Evolutionary conservation across 2,888 invertebrate genomes (phyloP).

Genomic region (Drosophila emarginata): DNA sequence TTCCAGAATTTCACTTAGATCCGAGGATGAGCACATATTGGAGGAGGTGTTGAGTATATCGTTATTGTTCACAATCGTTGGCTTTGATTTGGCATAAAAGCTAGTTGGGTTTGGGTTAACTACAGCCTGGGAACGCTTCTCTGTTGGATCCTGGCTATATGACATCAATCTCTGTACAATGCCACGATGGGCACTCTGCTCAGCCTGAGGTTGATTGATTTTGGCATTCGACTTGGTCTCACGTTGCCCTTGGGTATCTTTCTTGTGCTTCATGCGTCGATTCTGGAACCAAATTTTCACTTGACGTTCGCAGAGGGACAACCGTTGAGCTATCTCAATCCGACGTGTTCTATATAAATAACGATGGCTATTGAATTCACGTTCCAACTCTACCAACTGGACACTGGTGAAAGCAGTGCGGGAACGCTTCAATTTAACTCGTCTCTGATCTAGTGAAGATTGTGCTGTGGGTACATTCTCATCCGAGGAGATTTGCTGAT

Average conservation of each 20-base stretch:
- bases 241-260: slow-evolving; percentile 65
- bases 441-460: slow-evolving; percentile 47
- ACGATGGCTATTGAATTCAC: slow-evolving; percentile 97
- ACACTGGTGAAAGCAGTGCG: slow-evolving; percentile 97
- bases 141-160: slow-evolving; percentile 69
- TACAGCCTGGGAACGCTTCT: slow-evolving; percentile 5
- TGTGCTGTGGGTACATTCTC: slow-evolving; percentile 54
- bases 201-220: slow-evolving; percentile 51
- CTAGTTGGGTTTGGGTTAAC: slow-evolving; percentile 1
- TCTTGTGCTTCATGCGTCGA: slow-evolving; percentile 90
- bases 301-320: slow-evolving; percentile 94
- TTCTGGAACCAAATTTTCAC: slow-evolving; percentile 94
- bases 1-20: slow-evolving; percentile 61
- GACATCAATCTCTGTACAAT: slow-evolving; percentile 75
- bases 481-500: slow-evolving; percentile 59
- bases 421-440: slow-evolving; percentile 81
- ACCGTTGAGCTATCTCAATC: slow-evolving; percentile 97
- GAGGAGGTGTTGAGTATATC: not conserved
- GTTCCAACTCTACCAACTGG: slow-evolving; percentile 97
- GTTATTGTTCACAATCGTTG: not conserved
- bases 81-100: slow-evolving; percentile 30
- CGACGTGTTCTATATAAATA: slow-evolving; percentile 95
- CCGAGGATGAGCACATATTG: slow-evolving; percentile 39
- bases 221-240: slow-evolving; percentile 60
- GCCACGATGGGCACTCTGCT: slow-evolving; percentile 71